These are phyloP conservation scores for Girardia tigrina DNA, from an alignment of 2,888 invertebrate species.

Conservation along the genomic window DNA sequence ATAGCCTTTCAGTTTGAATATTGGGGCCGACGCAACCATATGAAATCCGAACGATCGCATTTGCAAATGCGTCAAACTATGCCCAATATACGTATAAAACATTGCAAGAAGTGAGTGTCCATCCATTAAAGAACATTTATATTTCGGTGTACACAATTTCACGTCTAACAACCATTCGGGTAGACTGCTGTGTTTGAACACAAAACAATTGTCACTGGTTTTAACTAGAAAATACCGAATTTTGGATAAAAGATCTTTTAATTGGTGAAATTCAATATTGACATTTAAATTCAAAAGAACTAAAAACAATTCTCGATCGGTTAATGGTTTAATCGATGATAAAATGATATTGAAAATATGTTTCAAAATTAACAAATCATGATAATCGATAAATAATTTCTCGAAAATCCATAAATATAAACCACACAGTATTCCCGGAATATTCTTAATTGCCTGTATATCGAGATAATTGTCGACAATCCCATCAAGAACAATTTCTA, in stretches of 20 bases:
- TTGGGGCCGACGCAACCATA: slow-evolving; percentile 24
- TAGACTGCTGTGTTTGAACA: slow-evolving; percentile 79
- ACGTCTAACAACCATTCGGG: slow-evolving; percentile 86
- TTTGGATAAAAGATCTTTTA: neutral
- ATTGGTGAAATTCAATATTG: neutral
- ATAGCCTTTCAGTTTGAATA: slow-evolving; percentile 23
- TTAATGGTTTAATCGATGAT: slow-evolving; percentile 70
- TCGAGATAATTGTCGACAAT: slow-evolving; percentile 83
- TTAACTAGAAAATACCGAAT: neutral
- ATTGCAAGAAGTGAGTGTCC: slow-evolving; percentile 38
- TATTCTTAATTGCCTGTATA: slow-evolving; percentile 70
- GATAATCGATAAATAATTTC: slow-evolving; percentile 64
- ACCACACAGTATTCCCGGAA: slow-evolving; percentile 84
- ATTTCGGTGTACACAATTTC: slow-evolving; percentile 89
- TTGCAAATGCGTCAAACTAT: neutral
- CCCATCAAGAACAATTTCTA: slow-evolving; percentile 68
- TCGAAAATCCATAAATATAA: slow-evolving; percentile 86
- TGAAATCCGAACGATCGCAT: slow-evolving; percentile 27
- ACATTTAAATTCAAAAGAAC: slow-evolving; percentile 52
- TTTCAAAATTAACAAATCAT: slow-evolving; percentile 60
- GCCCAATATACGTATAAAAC: neutral
- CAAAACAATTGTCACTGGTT: neutral
- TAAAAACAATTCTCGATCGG: slow-evolving; percentile 48
- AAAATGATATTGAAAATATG: slow-evolving; percentile 67
- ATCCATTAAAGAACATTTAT: slow-evolving; percentile 62